These are phyloP conservation scores for Ahaetulla prasina DNA, from an alignment of 2,113 vertebrate species.

Conservation along the genomic window DNA sequence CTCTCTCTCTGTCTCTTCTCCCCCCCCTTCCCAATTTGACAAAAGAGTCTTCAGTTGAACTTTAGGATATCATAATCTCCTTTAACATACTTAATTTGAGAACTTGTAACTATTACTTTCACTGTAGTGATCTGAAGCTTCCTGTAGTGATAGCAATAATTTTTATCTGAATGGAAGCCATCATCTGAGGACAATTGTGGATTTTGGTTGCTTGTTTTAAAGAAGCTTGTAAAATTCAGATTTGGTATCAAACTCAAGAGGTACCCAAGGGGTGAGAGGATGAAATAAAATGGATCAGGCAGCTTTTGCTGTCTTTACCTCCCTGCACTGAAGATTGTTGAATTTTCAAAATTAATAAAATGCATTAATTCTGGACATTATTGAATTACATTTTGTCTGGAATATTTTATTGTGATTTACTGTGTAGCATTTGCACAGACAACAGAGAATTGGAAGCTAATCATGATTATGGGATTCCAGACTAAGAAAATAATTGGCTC, in stretches of 20 bases:
- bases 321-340: background rate
- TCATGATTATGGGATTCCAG: background rate
- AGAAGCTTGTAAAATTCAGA: background rate
- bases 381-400: background rate
- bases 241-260: background rate
- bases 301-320: too few relatives aligned
- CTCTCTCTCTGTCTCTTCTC: too few relatives aligned
- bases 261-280: background rate
- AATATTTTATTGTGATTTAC: constrained; percentile 13
- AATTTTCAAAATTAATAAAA: constrained; percentile 6
- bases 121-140: too few relatives aligned
- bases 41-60: too few relatives aligned
- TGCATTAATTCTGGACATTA: background rate
- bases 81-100: too few relatives aligned
- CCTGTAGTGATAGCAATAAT: too few relatives aligned
- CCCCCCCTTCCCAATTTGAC: too few relatives aligned
- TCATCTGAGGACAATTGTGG: too few relatives aligned
- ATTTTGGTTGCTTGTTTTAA: background rate
- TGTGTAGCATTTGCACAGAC: constrained; percentile 14
- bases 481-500: background rate
- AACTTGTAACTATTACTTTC: too few relatives aligned
- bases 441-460: background rate
- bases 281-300: background rate
- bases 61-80: too few relatives aligned
- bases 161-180: too few relatives aligned